phyloP scores from a whole-genome alignment of 2,888 invertebrate species.

The Idaea dimidiata region DNA sequence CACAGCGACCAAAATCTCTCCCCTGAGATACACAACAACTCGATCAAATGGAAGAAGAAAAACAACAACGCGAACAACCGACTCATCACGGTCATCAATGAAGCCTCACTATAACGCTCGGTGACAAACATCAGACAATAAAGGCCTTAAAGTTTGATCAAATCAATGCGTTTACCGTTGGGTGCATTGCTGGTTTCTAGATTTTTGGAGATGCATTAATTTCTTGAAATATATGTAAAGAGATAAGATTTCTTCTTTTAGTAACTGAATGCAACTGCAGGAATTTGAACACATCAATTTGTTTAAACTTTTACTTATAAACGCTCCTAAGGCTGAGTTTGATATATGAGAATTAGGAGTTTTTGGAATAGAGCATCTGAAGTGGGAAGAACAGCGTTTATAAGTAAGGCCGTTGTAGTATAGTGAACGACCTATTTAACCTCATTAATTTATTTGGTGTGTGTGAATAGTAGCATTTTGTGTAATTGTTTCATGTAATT shows the following conservation, averaged over 20 bases:
- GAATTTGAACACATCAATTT: neutral
- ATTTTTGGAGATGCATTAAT: too few species aligned
- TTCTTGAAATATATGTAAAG: too few species aligned
- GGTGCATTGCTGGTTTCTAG: neutral
- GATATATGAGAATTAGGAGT: too few species aligned
- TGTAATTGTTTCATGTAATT: slow-evolving; percentile 73
- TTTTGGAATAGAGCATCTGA: neutral
- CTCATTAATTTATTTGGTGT: slow-evolving; percentile 80
- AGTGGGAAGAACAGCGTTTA: neutral
- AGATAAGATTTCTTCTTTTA: too few species aligned
- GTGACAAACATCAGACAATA: slow-evolving; percentile 49
- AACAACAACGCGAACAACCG: slow-evolving; percentile 81
- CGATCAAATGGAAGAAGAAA: slow-evolving; percentile 74
- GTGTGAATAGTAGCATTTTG: slow-evolving; percentile 74
- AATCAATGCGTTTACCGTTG: neutral
- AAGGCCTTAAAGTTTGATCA: slow-evolving; percentile 5
- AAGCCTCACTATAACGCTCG: slow-evolving; percentile 82
- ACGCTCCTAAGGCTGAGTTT: neutral
- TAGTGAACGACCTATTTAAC: slow-evolving; percentile 74
- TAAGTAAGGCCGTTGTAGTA: slow-evolving; percentile 35
- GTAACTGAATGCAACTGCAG: neutral
- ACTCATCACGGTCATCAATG: slow-evolving; percentile 89
- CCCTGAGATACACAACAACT: slow-evolving; percentile 63
- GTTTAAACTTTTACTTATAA: neutral
- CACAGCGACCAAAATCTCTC: slow-evolving; percentile 58